Base-by-base conservation (phyloP, 37 sponge, comb jelly and placozoan genomes). In the Diacarnus erythraeanus region DNA sequence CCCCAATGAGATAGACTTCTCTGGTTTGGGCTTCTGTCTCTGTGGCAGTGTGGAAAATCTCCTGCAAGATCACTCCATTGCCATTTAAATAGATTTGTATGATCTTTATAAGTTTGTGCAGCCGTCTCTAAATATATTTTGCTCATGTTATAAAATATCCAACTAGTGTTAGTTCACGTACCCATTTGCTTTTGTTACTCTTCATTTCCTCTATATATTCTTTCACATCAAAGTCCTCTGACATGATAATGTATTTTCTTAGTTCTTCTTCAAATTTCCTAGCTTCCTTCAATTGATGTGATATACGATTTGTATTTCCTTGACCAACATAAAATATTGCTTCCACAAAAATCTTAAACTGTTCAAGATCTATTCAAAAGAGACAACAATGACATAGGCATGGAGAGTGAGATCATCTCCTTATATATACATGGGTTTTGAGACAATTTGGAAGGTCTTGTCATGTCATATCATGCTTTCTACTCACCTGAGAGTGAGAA, bases 271-370 rank as follows among this genome's bases (percentile, higher is more conserved):
- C 10, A 20, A 59, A 47, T 15, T 74, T 75, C 29, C 72, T 88
- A 1, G 97, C 97, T 12, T 97, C 97, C 26, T 80, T 72, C 0
- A 97, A 65, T 65, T 97, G 97, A 60, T 91, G 84, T 34, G 84
- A 59, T 3, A 94, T 86, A 2, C 97, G 83, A 17, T 80, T 59
- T 27, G 89, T 88, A 83, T 88, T 88, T 27, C 97, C 97, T 66
- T 97, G 93, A 8, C 97, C 97, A 34, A 97, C 68, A 63, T 97
- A 97, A 68, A 97, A 97, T 23, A 97, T 71, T 6, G 87, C 54
- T 37, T 89, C 89, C 25, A 97, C 86, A 80, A 97, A 97, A 37
- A 33, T 60, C 31, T 67, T 77, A 37, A 97, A 94, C 39, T 38
- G 22, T 2, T 89, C 84, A 67, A 85, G 30, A 43, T 81, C 78